Base-by-base conservation (phyloP, 2,113 vertebrate species). In the Lophura nycthemera region DNA sequence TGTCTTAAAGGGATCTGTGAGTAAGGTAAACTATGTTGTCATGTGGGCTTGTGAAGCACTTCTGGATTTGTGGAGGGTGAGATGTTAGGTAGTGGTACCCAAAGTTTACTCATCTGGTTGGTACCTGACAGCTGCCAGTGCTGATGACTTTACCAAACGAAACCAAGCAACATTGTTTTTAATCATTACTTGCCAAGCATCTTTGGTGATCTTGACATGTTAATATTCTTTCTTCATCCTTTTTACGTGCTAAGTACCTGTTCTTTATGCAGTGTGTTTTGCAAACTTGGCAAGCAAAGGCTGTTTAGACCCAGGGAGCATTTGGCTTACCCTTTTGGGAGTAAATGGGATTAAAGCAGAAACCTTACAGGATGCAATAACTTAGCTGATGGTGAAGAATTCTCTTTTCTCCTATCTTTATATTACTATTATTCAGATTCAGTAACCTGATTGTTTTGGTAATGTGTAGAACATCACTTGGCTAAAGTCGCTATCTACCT, bases 21-120 rank as follows among this genome's bases (percentile, higher is more conserved):
- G 56, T 40, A 65, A 86, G 90, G 80, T 61, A 56, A 88, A 47
- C 73, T 50, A 25, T 79, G 60, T 42, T 59, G 36, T 65, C 75
- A 60, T 64, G 65, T 94, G 73, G 88, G 88, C 76, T 93, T 70
- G 42, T 47, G 80, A 92, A 92, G 83, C 86, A 52, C 86, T 94
- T 42, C 67, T 88, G 90, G 64, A 43, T 77, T 76, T 88, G 65
- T 81, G 88, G 70, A 70, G 69, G 43, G 69, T 57, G 88, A 64
- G 22, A 32, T 0, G 0, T 67, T 71, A 2, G 1, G 1, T 16
- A 32, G 83, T 83, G 90, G 73, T 81, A 75, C 65, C 59, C 83
- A 52, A 56, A 34, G 92, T 71, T 91, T 95, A 27, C 72, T 80
- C 57, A n/a, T 45, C 72, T 78, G 57, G 11, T 25, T 75, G 70